Conservation (phyloP, 1,140 invertebrate genomes). For the Drosophila santomea region DNA sequence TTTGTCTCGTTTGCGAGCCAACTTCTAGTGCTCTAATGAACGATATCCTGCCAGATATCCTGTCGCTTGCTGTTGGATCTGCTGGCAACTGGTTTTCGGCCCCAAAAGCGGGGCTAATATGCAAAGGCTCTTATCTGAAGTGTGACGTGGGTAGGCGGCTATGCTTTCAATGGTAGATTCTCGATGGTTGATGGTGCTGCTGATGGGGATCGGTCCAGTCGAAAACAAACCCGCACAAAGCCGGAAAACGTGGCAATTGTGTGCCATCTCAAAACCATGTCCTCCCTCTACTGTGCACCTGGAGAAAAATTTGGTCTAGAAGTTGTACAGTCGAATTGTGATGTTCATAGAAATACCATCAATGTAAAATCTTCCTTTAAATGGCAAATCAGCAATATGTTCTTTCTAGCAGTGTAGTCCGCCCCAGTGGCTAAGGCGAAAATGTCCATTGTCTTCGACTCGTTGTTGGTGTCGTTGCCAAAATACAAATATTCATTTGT, state of each 20-base stretch:
- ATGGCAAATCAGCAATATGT: background rate
- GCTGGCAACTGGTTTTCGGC: slow-evolving; percentile 19
- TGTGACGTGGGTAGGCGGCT: slow-evolving; percentile 24
- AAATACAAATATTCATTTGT: slow-evolving; percentile 57
- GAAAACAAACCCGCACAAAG: slow-evolving; percentile 44
- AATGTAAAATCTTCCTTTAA: no score
- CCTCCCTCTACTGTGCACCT: slow-evolving; percentile 3
- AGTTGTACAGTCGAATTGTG: no score
- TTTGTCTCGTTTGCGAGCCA: slow-evolving; percentile 13
- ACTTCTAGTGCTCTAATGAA: slow-evolving; percentile 56
- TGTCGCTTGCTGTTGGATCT: slow-evolving; percentile 19
- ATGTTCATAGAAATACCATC: background rate
- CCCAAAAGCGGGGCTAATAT: slow-evolving; percentile 35
- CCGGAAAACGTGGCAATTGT: slow-evolving; percentile 64
- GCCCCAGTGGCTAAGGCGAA: slow-evolving; percentile 8
- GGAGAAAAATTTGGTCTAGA: background rate
- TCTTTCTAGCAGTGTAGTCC: slow-evolving; percentile 4
- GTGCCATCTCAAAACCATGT: slow-evolving; percentile 20
- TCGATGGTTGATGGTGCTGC: slow-evolving; percentile 5
- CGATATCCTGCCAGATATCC: slow-evolving; percentile 63
- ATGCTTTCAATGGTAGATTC: background rate
- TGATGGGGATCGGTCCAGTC: slow-evolving; percentile 13
- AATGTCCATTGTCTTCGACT: slow-evolving; percentile 49
- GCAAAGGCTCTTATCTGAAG: slow-evolving; percentile 47
- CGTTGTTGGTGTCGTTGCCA: slow-evolving; percentile 36